Base-by-base conservation (phyloP, 2,888 invertebrate genomes). In the Xestia ashworthii region DNA sequence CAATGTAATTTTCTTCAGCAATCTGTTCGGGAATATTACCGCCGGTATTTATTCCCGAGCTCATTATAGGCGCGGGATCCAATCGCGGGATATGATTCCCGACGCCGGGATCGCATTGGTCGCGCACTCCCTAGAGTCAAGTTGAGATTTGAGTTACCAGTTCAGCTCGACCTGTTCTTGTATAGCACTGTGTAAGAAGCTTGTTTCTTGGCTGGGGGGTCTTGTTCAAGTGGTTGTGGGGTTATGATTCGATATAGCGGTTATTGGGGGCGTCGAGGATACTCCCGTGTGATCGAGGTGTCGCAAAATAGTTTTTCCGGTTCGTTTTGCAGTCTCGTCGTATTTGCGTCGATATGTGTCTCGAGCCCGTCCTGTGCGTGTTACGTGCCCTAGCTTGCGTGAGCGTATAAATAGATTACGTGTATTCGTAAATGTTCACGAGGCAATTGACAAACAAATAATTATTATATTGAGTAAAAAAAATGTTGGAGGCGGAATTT, bases 191-290 rank as follows among this genome's bases (percentile, higher is more conserved):
- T 46, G 50, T 58, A 32, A 80, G 87, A 82, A 82, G 69, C 76
- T 81, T 71, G 25, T 46, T 66, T 62, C 72, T 64, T 65, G 81
- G 88, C 76, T 80, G 71, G 75, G 74, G 78, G 83, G 76, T 88
- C 83, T 62, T 16, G 64, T 53, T 70, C 41, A 60, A 76, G 79
- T 87, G 89, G 91, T 74, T 68, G 60, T 74, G 76, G 78, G 85
- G 79, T 92, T 93, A 93, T 93, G 93, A 94, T 93, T 93, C 91
- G 93, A 94, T 95, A 94, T 94, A 91, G 94, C 90, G 92, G 92
- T 94, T 94, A 95, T 95, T 94, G 94, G 91, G 91, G 91, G 90
- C 91, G 92, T 89, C 87, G 86, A 83, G 90, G 90, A 89, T 90
- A 90, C 88, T 89, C 91, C 88, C 90, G 85, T 82, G 89, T 89